These are phyloP conservation scores for Chironomus riparius DNA, from an alignment of 2,888 invertebrate species.

Conservation along the genomic window DNA sequence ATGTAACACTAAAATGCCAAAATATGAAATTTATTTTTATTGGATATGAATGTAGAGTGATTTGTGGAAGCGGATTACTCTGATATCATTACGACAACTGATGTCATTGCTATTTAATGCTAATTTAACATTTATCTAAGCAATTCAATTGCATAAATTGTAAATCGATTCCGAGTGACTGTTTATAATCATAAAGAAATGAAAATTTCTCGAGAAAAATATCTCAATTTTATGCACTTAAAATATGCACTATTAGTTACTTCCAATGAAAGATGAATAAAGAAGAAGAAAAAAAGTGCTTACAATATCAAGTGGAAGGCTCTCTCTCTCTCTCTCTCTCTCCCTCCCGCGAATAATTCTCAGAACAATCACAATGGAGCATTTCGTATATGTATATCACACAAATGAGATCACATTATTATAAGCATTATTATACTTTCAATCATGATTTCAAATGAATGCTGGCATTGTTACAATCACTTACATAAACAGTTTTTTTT, in stretches of 20 bases:
- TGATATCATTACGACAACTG: background rate
- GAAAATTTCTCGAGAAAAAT: background rate
- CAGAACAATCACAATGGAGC: slow-evolving; percentile 16
- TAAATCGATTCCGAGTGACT: background rate
- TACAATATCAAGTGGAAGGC: background rate
- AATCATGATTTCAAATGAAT: slow-evolving; percentile 20
- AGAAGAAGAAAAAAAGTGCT: background rate
- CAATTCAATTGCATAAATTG: background rate
- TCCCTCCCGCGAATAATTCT: background rate
- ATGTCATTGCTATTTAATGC: background rate
- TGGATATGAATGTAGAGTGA: background rate
- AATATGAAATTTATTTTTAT: background rate
- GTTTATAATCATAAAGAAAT: too few species aligned
- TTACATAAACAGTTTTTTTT: background rate
- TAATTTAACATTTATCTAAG: background rate
- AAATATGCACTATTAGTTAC: background rate
- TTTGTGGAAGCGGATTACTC: background rate
- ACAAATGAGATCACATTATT: slow-evolving; percentile 23
- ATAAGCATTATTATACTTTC: background rate
- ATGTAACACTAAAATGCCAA: background rate
- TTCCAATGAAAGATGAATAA: background rate
- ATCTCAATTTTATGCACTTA: background rate
- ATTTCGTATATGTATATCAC: background rate
- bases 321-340: too few species aligned
- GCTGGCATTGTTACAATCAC: slow-evolving; percentile 3